phyloP scores from a whole-genome alignment of 2,113 vertebrate genomes.

The Oncorhynchus mykiss region DNA sequence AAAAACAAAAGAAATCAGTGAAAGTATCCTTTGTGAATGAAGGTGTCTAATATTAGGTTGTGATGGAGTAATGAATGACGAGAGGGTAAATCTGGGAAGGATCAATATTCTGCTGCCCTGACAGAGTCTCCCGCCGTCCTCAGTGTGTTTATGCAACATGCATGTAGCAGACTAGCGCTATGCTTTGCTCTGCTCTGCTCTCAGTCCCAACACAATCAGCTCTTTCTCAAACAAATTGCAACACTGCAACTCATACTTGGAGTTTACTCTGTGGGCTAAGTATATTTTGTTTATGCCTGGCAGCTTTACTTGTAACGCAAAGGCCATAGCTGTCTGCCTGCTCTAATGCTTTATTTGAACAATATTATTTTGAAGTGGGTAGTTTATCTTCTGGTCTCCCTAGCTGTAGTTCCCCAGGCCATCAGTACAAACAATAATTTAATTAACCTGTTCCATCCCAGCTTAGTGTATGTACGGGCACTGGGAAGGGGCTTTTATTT shows the following conservation, averaged over 20 bases:
- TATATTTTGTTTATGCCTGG: slow-evolving; percentile 4
- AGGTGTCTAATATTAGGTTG: slow-evolving; percentile 67
- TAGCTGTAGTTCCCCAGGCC: slow-evolving; percentile 53
- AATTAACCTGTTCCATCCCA: slow-evolving; percentile 44
- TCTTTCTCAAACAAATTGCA: slow-evolving; percentile 31
- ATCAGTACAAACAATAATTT: slow-evolving; percentile 36
- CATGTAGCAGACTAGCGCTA: slow-evolving; percentile 33
- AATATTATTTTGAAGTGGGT: slow-evolving; percentile 49
- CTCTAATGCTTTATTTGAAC: slow-evolving; percentile 42
- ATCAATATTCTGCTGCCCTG: slow-evolving; percentile 64
- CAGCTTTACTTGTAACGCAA: slow-evolving; percentile 30
- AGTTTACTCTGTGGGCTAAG: slow-evolving; percentile 20
- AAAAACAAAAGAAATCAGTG: slow-evolving; percentile 50
- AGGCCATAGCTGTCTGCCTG: slow-evolving; percentile 42
- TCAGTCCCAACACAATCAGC: slow-evolving; percentile 41
- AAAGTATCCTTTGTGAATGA: slow-evolving; percentile 52
- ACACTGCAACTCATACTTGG: slow-evolving; percentile 25
- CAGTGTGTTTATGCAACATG: slow-evolving; percentile 56
- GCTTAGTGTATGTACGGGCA: background rate
- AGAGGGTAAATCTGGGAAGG: slow-evolving; percentile 65
- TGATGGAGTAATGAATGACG: slow-evolving; percentile 56
- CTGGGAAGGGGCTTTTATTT: background rate
- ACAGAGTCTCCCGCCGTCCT: slow-evolving; percentile 47
- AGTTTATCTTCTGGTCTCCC: slow-evolving; percentile 37
- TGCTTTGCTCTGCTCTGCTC: too few relatives aligned